phyloP scores from a whole-genome alignment of 2,113 vertebrate species.

The Eupsittula cactorum region DNA sequence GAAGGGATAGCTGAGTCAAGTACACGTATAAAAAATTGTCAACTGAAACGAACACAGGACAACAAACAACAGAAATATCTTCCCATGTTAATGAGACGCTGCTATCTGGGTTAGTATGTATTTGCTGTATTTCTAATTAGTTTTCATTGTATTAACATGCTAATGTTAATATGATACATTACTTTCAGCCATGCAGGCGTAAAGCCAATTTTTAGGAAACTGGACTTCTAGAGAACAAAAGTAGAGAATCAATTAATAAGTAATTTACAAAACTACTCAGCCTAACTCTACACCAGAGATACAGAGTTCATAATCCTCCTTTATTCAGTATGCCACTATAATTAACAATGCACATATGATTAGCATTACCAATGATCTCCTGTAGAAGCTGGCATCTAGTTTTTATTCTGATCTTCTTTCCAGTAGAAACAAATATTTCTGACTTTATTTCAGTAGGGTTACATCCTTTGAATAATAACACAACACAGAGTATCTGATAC shows the following conservation, averaged over 20 bases:
- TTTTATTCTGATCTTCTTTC: constrained; percentile 50
- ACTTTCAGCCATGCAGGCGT: constrained; percentile 40
- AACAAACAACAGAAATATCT: constrained; percentile 37
- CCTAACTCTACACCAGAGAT: constrained; percentile 43
- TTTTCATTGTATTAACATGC: constrained; percentile 58
- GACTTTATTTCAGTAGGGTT: background rate
- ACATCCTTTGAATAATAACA: constrained; percentile 37
- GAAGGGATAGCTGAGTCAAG: background rate
- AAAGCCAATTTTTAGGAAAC: constrained; percentile 50
- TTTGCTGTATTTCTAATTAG: constrained; percentile 63
- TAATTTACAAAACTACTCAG: constrained; percentile 61
- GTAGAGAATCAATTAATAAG: constrained; percentile 64
- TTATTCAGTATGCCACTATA: constrained; percentile 64
- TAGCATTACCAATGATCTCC: constrained; percentile 57
- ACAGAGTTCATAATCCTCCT: constrained; percentile 56
- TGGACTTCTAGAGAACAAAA: constrained; percentile 69
- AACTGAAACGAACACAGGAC: constrained; percentile 3
- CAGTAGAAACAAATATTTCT: constrained; percentile 5
- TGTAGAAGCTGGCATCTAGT: constrained; percentile 1
- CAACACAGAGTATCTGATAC: background rate
- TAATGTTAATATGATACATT: constrained; percentile 63
- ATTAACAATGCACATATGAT: constrained; percentile 60
- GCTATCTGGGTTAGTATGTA: constrained; percentile 30
- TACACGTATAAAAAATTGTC: constrained; percentile 29
- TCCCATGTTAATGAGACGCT: constrained; percentile 25